Conservation (phyloP, 37 sponge, comb jelly and placozoan species). For the Dysidea cf. avara region DNA sequence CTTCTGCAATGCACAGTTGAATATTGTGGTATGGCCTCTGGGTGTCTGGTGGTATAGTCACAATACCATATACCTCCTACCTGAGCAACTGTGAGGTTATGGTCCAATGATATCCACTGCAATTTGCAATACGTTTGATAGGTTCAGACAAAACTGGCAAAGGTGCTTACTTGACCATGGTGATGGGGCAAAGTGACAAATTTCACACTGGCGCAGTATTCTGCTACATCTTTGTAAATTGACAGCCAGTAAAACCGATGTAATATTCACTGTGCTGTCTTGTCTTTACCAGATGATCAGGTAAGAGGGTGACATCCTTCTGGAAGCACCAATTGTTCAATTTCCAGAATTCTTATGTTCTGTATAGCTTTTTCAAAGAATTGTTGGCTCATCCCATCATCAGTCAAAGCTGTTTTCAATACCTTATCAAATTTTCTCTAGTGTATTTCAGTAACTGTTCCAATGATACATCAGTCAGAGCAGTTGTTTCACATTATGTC, state of each 20-base stretch:
- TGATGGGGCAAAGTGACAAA: neutral
- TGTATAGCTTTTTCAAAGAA: neutral
- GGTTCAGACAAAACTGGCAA: constrained; percentile 57
- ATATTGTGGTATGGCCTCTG: too few relatives aligned
- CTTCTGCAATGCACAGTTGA: too few relatives aligned
- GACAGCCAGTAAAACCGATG: constrained; percentile 49
- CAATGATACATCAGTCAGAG: constrained; percentile 9
- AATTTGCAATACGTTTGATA: constrained; percentile 61
- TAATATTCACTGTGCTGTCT: constrained; percentile 46
- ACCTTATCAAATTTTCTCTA: constrained; percentile 22
- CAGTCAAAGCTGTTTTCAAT: too few relatives aligned
- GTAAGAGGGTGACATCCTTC: constrained; percentile 22
- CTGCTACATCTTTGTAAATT: too few relatives aligned
- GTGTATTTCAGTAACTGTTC: constrained; percentile 23
- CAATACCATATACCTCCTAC: constrained; percentile 43
- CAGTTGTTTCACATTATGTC: too few relatives aligned
- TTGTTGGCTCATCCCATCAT: too few relatives aligned
- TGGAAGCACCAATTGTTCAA: too few relatives aligned
- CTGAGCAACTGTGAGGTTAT: constrained; percentile 30
- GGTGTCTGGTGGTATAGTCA: too few relatives aligned
- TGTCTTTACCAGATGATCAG: constrained; percentile 52
- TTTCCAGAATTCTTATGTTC: constrained; percentile 34
- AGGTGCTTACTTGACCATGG: constrained; percentile 34
- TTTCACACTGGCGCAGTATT: constrained; percentile 56
- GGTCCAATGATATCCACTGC: constrained; percentile 69